phyloP scores from a whole-genome alignment of 1,140 invertebrate species.

The Phocides pigmalion region DNA sequence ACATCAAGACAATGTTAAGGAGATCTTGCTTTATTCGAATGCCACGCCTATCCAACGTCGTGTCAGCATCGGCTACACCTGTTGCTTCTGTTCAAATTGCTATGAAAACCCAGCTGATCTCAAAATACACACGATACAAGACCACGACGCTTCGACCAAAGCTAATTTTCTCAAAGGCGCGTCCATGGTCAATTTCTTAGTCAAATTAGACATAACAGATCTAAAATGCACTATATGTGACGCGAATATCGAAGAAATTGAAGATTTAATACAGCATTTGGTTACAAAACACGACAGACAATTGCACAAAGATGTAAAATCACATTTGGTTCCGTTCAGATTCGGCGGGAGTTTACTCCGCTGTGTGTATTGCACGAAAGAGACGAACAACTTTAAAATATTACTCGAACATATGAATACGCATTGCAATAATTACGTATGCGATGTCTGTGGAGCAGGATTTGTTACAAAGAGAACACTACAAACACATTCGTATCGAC shows the following conservation, averaged over 20 bases:
- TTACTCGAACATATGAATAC: slow-evolving; percentile 66
- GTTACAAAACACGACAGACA: slow-evolving; percentile 41
- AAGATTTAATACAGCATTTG: slow-evolving; percentile 50
- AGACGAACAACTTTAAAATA: slow-evolving; percentile 64
- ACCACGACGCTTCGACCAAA: slow-evolving; percentile 43
- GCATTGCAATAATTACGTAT: slow-evolving; percentile 62
- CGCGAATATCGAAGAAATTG: slow-evolving; percentile 34
- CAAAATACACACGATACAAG: slow-evolving; percentile 53
- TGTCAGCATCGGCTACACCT: slow-evolving; percentile 44
- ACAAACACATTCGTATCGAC: slow-evolving; percentile 57
- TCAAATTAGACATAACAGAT: slow-evolving; percentile 65
- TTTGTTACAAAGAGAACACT: slow-evolving; percentile 59
- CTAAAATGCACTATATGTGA: slow-evolving; percentile 54
- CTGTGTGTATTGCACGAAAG: slow-evolving; percentile 55
- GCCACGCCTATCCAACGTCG: slow-evolving; percentile 53
- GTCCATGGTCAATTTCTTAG: slow-evolving; percentile 41
- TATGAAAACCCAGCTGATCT: slow-evolving; percentile 49
- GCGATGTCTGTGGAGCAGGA: slow-evolving; percentile 53
- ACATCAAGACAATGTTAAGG: slow-evolving; percentile 51
- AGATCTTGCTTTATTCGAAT: slow-evolving; percentile 49
- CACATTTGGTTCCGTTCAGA: slow-evolving; percentile 58
- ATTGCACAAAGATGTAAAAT: slow-evolving; percentile 47
- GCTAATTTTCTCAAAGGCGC: slow-evolving; percentile 44
- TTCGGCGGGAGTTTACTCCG: slow-evolving; percentile 42
- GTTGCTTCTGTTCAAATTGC: slow-evolving; percentile 51